Evolutionary conservation across 2,888 invertebrate genomes (phyloP), one percentile per base, ranked within the genome.

Genomic region (Drosophila nr. fundita): DNA sequence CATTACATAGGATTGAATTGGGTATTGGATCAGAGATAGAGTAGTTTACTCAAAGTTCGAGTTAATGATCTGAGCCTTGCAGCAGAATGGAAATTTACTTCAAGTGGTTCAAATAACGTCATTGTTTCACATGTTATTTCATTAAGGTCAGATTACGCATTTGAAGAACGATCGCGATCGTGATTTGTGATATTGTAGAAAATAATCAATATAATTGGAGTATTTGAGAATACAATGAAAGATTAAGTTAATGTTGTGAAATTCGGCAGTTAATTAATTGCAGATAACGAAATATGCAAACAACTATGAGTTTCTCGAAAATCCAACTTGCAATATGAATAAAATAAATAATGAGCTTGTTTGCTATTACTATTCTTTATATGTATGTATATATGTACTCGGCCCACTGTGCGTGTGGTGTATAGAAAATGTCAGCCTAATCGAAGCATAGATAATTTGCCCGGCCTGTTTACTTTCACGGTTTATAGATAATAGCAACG

Each of bases 361-460:
- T 45, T 45, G 45, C 15, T 1, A 49, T 10, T 10, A 18, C 18
- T 27, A 27, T 27, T 27, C 15, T 1, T 27, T 49, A 11, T 27
- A 2, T 49, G 10, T 4, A 38, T 27, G 13, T 11, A 34, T 27
- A 38, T 49, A 36, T 32, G 27, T 5, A 4, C 49, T 54, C 27
- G 68, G 0, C 32, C 61, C 87, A 79, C 76, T 77, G 79, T 84
- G 64, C 69, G 27, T 45, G 57, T 24, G 21, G 42, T 21, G 57
- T 68, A 53, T 69, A 49, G 27, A 53, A 32, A 78, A 78, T 52
- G 76, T 65, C 57, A 62, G 69, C 69, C 75, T 77, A 82, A 89
- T 82, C 85, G 85, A 89, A 77, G 68, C 85, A 80, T 78, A 84
- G 85, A 86, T 86, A 89, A 84, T 87, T 87, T 84, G 69, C 73